Evolutionary conservation across 2,797 vertebrate species (phyloP).

Genomic region (Poecilia picta): DNA sequence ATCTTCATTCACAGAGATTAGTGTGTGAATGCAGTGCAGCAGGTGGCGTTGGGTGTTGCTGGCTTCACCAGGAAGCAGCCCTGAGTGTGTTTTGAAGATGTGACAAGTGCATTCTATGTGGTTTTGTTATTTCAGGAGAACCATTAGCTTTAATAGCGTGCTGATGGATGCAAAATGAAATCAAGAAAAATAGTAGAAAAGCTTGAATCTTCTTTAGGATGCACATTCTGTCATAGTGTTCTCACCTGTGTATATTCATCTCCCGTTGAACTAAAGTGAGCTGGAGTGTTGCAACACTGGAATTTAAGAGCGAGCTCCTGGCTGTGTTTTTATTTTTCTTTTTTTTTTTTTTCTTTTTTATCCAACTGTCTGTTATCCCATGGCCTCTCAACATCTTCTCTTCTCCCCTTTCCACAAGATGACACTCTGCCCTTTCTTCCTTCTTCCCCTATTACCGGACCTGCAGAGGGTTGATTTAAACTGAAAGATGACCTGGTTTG

Average conservation of each 20-base stretch:
- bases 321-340: conserved; percentile 19
- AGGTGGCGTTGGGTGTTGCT: conserved; percentile 69
- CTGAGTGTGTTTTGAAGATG: conserved; percentile 61
- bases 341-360: not conserved
- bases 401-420: conserved; percentile 35
- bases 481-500: conserved; percentile 78
- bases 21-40: conserved; percentile 40
- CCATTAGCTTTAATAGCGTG: conserved; percentile 19
- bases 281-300: conserved; percentile 5
- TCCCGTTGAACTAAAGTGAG: conserved; percentile 7
- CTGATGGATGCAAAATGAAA: conserved; percentile 50
- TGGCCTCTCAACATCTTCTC: conserved; percentile 42
- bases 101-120: conserved; percentile 56
- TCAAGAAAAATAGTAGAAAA: conserved; percentile 35
- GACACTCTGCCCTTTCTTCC: conserved; percentile 56
- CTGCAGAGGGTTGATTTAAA: conserved; percentile 77
- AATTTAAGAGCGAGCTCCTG: conserved; percentile 31
- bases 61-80: conserved; percentile 45
- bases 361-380: conserved; percentile 47
- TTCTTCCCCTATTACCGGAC: conserved; percentile 63
- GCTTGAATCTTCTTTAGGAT: conserved; percentile 5
- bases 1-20: conserved; percentile 48
- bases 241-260: conserved; percentile 13
- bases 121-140: conserved; percentile 31
- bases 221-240: conserved; percentile 8